A percentile compares a stretch with the other conserved stretches of the same genome.
phyloP scores from a whole-genome alignment of 2,113 vertebrate genomes.

The Megaceryle maxima region DNA sequence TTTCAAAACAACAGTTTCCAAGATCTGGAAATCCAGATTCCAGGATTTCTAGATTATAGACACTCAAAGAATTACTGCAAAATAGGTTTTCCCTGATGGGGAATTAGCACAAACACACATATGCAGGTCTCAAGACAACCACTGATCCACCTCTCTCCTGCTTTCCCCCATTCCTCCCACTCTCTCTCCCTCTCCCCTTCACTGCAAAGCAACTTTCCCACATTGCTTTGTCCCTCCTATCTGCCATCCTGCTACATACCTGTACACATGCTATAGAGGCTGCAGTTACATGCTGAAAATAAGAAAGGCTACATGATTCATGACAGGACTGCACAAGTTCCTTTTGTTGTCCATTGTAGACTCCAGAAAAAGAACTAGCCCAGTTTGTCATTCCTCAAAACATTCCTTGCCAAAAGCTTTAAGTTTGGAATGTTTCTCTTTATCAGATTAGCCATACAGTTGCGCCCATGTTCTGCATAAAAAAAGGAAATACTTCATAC shows the following conservation, averaged over 20 bases:
- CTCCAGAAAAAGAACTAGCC: not conserved
- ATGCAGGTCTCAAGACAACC: not conserved
- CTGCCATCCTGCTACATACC: not conserved
- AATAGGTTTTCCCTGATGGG: not conserved
- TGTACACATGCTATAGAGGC: not conserved
- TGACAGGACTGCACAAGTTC: not conserved
- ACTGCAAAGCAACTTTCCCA: not conserved
- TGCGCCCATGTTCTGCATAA: not conserved
- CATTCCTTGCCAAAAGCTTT: not conserved
- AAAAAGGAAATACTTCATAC: constrained; percentile 70
- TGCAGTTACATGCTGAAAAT: not conserved
- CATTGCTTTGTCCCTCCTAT: not conserved
- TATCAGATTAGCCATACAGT: not conserved
- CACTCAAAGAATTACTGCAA: not conserved
- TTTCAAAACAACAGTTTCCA: not conserved
- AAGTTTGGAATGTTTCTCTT: not conserved
- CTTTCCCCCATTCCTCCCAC: not conserved
- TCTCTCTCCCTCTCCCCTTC: not conserved
- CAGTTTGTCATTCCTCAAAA: not conserved
- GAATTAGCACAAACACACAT: not conserved
- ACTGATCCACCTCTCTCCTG: not conserved
- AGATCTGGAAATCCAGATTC: not conserved
- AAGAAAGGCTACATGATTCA: not conserved
- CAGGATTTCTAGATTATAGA: not conserved
- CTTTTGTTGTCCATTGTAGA: not conserved